Percentiles rank a stretch among this genome's conserved stretches.
These are phyloP conservation scores for Cancer borealis DNA, from an alignment of 2,888 invertebrate genomes.

Conservation along the genomic window DNA sequence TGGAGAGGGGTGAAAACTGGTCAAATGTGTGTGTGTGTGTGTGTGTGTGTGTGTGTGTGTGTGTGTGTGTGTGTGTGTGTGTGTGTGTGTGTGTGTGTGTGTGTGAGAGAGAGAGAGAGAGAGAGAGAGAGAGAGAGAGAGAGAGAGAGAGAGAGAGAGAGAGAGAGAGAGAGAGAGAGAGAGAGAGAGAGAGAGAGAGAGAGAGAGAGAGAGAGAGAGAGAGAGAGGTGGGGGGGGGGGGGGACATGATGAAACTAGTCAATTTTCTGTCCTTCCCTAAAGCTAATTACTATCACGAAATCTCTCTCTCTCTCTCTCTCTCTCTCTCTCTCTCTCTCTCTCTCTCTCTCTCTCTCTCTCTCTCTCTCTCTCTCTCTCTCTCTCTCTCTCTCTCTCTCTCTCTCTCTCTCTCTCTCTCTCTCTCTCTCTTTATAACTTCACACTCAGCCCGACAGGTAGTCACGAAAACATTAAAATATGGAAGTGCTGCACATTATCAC, in stretches of 20 bases:
- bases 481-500: slow-evolving; percentile 11
- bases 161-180: slow-evolving; percentile 32
- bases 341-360: background rate
- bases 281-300: no score
- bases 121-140: background rate
- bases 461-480: slow-evolving; percentile 16
- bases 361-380: slow-evolving; percentile 31
- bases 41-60: no score
- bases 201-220: slow-evolving; percentile 23
- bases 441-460: slow-evolving; percentile 21
- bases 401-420: background rate
- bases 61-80: no score
- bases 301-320: slow-evolving; percentile 9
- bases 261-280: background rate
- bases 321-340: slow-evolving; percentile 1
- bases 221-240: no score
- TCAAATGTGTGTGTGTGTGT: no score
- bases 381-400: background rate
- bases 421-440: background rate
- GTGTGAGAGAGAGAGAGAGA: background rate
- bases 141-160: slow-evolving; percentile 39
- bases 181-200: background rate
- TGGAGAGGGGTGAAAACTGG: no score
- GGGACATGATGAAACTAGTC: background rate
- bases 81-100: no score